Evolutionary conservation across 2,113 vertebrate genomes (phyloP).

Genomic region (Lutjanus erythropterus): DNA sequence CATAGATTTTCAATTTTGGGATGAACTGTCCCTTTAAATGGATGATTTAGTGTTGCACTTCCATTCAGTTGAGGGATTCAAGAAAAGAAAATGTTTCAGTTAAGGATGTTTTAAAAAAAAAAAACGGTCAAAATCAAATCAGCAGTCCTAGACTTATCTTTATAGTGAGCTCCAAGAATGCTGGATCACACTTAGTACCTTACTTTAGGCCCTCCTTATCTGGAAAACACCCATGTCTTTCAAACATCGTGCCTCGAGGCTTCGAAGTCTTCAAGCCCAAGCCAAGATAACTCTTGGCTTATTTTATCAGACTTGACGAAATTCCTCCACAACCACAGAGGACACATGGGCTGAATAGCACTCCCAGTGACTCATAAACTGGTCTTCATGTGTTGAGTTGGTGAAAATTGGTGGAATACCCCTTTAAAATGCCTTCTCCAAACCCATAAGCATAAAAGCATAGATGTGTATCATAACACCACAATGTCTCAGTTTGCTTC

Average conservation of each 20-base stretch:
- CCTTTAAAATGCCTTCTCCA: neutral
- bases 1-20: no score
- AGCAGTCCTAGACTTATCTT: no score
- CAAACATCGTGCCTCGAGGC: neutral
- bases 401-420: neutral
- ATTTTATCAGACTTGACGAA: constrained; percentile 23
- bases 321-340: neutral
- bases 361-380: neutral
- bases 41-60: neutral
- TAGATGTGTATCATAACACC: no score
- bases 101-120: neutral
- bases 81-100: neutral
- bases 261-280: neutral
- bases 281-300: neutral
- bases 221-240: neutral
- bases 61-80: neutral
- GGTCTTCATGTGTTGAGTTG: neutral
- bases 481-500: no score
- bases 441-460: neutral
- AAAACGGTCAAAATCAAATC: neutral
- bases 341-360: neutral
- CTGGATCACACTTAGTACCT: neutral
- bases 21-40: no score
- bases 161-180: no score
- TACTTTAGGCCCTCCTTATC: neutral